These are phyloP conservation scores for Drosophila mauritiana DNA, from an alignment of 1,140 invertebrate genomes.

Conservation along the genomic window DNA sequence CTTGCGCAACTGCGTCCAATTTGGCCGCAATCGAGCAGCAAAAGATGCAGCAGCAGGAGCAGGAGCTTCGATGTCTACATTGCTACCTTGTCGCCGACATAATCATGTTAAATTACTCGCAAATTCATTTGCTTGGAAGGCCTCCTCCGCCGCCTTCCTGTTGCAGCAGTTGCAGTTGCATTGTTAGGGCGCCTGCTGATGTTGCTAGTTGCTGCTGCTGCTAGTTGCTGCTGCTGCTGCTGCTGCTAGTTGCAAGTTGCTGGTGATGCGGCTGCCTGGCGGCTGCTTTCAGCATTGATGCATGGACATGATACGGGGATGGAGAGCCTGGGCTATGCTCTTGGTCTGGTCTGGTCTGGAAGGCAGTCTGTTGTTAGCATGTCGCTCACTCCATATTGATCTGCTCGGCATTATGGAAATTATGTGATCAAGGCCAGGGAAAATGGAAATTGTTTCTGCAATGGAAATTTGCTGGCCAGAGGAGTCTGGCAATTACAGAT, in stretches of 20 bases:
- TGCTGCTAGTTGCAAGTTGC: slow-evolving; percentile 12
- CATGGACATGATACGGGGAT: slow-evolving; percentile 67
- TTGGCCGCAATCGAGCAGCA: slow-evolving; percentile 56
- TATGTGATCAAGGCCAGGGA: slow-evolving; percentile 83
- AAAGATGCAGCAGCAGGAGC: slow-evolving; percentile 15
- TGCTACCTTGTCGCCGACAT: slow-evolving; percentile 81
- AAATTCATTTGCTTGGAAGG: slow-evolving; percentile 81
- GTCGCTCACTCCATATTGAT: slow-evolving; percentile 81
- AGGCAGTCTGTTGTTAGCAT: slow-evolving; percentile 57
- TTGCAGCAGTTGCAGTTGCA: slow-evolving; percentile 62
- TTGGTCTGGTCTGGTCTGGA: neutral
- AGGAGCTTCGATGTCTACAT: slow-evolving; percentile 71
- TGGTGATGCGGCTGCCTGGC: slow-evolving; percentile 35
- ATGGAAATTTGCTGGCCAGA: slow-evolving; percentile 48
- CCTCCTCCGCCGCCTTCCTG: slow-evolving; percentile 38
- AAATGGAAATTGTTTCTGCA: slow-evolving; percentile 80
- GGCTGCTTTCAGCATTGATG: slow-evolving; percentile 75
- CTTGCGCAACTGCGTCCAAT: slow-evolving; percentile 80
- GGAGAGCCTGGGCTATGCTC: slow-evolving; percentile 2
- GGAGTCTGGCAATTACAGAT: slow-evolving; percentile 72
- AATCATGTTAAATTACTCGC: slow-evolving; percentile 83
- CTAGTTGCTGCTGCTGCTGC: slow-evolving; percentile 10
- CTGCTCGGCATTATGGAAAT: slow-evolving; percentile 78
- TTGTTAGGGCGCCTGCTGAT: slow-evolving; percentile 66
- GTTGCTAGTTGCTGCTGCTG: slow-evolving; percentile 19